Evolutionary conservation across 2,113 vertebrate genomes (phyloP), one percentile per base, ranked within the genome.

Genomic region (Raja brachyura): DNA sequence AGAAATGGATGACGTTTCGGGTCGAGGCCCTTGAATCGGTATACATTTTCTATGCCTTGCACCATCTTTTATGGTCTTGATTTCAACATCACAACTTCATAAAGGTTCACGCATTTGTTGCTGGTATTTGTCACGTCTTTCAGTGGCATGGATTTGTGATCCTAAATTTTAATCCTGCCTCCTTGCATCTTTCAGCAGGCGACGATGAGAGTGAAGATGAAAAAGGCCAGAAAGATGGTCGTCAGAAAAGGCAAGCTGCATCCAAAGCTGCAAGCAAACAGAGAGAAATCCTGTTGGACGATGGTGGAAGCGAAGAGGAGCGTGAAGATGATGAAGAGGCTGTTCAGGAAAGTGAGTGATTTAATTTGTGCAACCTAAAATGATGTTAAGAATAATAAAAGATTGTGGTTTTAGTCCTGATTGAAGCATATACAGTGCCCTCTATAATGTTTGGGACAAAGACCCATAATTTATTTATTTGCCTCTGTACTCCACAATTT

Each of bases 201-300:
- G 90, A 92, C n/a, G 98, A 98, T 94, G 98, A 99, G 94, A 99
- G 99, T 0, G 99, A 99, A 86, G 98, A 99, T 10, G 98, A 99
- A 93, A 97, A 96, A 90, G 98, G 99, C 94, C 98, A 97, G 96
- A 98, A 98, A 96, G 99, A 97, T 48, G 97, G 97, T 0, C 98
- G 99, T 93, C 98, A 99, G 93, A 98, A 98, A 93, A 97, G 99
- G 81, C 98, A 99, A 96, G 99, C 99, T 0, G 99, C 99, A 0
- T 98, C 98, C 93, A 99, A 99, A 96, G 99, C 99, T 0, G 99
- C 97, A 93, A 99, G 98, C 63, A 99, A 99, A 95, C 99, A 99
- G 95, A 95, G 99, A 94, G 98, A 99, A 96, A 99, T 99, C 96
- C 96, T 99, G 56, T 96, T 99, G 96, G 99, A 98, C 2, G 98